These are phyloP conservation scores for Loriculus beryllinus DNA, from an alignment of 2,797 vertebrate species.

Conservation along the genomic window DNA sequence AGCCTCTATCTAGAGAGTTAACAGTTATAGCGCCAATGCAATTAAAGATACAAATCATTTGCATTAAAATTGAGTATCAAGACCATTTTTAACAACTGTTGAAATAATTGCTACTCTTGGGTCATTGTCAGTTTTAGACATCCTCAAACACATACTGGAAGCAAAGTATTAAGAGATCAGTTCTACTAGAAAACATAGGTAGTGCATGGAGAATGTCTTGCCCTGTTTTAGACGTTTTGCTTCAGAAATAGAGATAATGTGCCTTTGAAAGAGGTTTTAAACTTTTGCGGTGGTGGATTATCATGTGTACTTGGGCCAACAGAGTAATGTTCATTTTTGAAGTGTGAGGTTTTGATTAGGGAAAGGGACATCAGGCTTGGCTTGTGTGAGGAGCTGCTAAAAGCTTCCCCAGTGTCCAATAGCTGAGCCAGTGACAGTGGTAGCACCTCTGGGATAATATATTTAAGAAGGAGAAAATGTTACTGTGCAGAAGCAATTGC, in stretches of 20 bases:
- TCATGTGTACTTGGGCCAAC: neutral
- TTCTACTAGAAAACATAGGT: neutral
- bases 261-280: neutral
- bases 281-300: neutral
- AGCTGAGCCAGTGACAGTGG: neutral
- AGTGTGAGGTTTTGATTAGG: neutral
- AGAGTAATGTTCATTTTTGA: neutral
- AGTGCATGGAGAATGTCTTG: neutral
- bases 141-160: neutral
- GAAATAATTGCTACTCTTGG: neutral
- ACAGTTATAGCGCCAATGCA: neutral
- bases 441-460: neutral
- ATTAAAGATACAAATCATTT: neutral
- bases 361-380: neutral
- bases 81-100: neutral
- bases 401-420: neutral
- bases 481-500: neutral
- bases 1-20: neutral
- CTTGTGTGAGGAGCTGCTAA: neutral
- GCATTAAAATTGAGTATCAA: neutral
- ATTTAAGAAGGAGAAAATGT: neutral
- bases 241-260: neutral
- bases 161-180: neutral
- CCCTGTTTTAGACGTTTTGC: neutral
- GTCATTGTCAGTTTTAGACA: neutral